A percentile compares a stretch with the other conserved stretches of the same genome.
Conservation (phyloP, 2,888 invertebrate species). For the Drosophila ezoana region DNA sequence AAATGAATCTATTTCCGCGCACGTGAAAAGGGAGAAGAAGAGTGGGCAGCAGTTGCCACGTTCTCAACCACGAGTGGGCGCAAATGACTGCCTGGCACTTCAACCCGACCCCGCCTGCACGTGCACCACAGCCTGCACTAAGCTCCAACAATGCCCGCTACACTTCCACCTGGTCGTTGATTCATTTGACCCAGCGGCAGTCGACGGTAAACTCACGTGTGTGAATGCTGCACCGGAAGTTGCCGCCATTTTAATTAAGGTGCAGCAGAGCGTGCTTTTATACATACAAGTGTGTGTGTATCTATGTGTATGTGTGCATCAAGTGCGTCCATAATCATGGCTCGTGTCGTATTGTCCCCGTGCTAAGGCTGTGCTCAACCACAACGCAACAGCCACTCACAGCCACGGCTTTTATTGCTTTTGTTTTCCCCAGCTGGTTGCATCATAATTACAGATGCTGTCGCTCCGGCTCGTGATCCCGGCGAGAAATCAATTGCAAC, state of each 20-base stretch:
- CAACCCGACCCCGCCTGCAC: background rate
- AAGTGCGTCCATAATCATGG: constrained; percentile 52
- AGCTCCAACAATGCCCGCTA: constrained; percentile 46
- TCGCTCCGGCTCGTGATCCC: constrained; percentile 48
- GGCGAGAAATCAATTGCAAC: constrained; percentile 62
- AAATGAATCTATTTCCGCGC: constrained; percentile 25
- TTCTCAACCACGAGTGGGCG: constrained; percentile 15
- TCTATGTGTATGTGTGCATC: constrained; percentile 21
- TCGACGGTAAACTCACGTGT: constrained; percentile 12
- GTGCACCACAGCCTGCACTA: constrained; percentile 25
- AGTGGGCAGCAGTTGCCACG: constrained; percentile 17
- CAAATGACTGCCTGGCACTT: constrained; percentile 17
- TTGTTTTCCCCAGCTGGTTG: constrained; percentile 63
- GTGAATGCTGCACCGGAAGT: constrained; percentile 51
- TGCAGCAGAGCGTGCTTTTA: constrained; percentile 37
- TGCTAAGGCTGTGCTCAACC: background rate
- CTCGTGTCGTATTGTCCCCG: constrained; percentile 25
- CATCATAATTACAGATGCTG: constrained; percentile 58
- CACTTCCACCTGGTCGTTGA: constrained; percentile 58
- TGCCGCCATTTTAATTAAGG: constrained; percentile 77
- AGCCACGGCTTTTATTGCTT: constrained; percentile 61
- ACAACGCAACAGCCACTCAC: background rate
- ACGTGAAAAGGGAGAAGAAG: constrained; percentile 1
- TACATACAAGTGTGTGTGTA: constrained; percentile 8
- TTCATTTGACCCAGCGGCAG: constrained; percentile 58